A percentile compares a stretch with the other conserved stretches of the same genome.
phyloP scores from a whole-genome alignment of 2,797 vertebrate species.

The Onychomys arenicola region DNA sequence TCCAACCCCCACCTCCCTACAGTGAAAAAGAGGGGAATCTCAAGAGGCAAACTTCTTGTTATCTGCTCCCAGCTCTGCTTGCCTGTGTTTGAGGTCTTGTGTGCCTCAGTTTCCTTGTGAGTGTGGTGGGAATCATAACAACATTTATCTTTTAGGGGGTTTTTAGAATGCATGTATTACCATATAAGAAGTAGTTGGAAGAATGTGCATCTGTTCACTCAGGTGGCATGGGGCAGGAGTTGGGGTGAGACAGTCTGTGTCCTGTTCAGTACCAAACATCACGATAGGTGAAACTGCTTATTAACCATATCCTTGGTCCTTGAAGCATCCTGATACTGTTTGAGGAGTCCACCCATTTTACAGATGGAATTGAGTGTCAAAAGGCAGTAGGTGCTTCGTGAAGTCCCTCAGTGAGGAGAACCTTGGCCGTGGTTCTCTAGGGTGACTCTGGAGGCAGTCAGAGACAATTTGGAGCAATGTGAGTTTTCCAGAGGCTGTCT shows the following conservation, averaged over 20 bases:
- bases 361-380: background rate
- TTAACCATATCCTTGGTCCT: background rate
- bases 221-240: background rate
- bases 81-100: background rate
- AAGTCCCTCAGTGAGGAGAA: background rate
- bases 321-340: background rate
- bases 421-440: background rate
- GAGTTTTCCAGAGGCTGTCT: background rate
- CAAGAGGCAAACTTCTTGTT: background rate
- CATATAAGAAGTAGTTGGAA: background rate
- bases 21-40: background rate
- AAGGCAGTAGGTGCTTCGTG: background rate
- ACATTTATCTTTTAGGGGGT: background rate
- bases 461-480: background rate
- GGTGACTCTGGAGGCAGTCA: background rate
- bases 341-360: background rate
- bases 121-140: background rate
- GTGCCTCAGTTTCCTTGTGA: background rate
- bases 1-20: background rate
- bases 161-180: background rate
- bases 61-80: background rate
- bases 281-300: background rate
- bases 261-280: background rate
- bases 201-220: accelerated
- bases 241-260: background rate